Conservation (phyloP, 2,113 vertebrate species). For the Lamprologus callipterus region DNA sequence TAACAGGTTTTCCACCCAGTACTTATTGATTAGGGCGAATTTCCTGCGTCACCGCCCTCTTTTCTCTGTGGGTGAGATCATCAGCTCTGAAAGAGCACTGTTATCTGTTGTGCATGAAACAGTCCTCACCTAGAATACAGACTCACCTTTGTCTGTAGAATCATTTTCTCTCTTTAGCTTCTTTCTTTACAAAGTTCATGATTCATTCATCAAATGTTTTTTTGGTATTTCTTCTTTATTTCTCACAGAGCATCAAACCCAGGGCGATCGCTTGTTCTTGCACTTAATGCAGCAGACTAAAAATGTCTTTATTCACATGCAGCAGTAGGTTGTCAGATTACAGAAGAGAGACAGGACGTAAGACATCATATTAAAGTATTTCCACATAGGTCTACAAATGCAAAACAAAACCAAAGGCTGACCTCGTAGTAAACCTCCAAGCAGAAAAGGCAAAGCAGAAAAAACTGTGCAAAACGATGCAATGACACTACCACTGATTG, state of each 20-base stretch:
- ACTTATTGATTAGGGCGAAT: background rate
- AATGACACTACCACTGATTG: constrained; percentile 43
- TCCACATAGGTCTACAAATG: constrained; percentile 12
- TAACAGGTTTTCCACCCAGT: background rate
- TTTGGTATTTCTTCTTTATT: constrained; percentile 44
- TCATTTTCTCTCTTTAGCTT: background rate
- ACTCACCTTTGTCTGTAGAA: background rate
- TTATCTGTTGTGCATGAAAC: background rate
- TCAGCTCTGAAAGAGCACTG: background rate
- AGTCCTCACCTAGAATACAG: background rate
- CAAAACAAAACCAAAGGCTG: background rate
- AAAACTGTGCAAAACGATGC: constrained; percentile 70
- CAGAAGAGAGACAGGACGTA: constrained; percentile 49
- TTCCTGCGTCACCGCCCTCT: background rate
- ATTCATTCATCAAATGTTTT: background rate
- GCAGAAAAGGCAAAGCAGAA: constrained; percentile 44
- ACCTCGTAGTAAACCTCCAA: background rate
- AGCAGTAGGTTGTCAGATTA: constrained; percentile 64
- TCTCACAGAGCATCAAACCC: constrained; percentile 39
- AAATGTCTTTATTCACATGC: constrained; percentile 71
- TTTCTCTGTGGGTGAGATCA: background rate
- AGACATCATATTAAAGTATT: constrained; percentile 18
- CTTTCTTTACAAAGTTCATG: background rate
- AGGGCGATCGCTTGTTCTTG: constrained; percentile 25
- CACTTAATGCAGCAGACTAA: constrained; percentile 52